phyloP scores from a whole-genome alignment of 2,797 vertebrate genomes.

The Syngnathus rostellatus region DNA sequence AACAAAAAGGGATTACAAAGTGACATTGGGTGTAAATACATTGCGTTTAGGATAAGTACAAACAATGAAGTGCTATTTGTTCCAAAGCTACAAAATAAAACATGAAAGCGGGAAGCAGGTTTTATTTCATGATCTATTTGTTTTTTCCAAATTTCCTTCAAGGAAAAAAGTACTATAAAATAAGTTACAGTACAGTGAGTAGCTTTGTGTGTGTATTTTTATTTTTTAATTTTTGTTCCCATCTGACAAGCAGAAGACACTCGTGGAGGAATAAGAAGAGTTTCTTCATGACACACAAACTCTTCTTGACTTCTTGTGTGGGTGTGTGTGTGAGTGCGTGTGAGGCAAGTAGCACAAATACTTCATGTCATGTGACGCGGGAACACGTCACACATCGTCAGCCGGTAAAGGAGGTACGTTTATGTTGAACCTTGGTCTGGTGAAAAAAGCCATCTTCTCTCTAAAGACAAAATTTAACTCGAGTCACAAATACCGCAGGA shows the following conservation, averaged over 20 bases:
- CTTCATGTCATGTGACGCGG: constrained; percentile 75
- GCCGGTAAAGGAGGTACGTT: constrained; percentile 95
- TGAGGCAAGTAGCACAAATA: constrained; percentile 79
- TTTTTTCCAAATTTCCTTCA: constrained; percentile 82
- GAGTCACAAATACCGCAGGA: not conserved
- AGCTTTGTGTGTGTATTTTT: constrained; percentile 55
- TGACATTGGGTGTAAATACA: constrained; percentile 82
- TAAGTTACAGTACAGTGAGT: constrained; percentile 99
- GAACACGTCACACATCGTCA: constrained; percentile 86
- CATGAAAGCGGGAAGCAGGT: constrained; percentile 80
- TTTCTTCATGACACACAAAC: constrained; percentile 71
- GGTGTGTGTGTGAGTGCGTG: constrained; percentile 71
- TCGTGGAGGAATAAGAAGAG: constrained; percentile 77
- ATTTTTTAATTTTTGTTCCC: constrained; percentile 82
- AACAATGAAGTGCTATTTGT: constrained; percentile 94
- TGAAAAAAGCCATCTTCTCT: constrained; percentile 99
- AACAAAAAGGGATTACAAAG: constrained; percentile 76
- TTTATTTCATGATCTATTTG: constrained; percentile 3
- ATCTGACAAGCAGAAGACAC: constrained; percentile 75
- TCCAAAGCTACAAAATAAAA: constrained; percentile 90
- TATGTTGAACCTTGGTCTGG: constrained; percentile 94
- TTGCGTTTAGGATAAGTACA: constrained; percentile 77
- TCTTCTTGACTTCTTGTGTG: constrained; percentile 1
- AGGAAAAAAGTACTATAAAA: constrained; percentile 99
- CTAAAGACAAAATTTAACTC: constrained; percentile 58